Percentiles rank a stretch among this genome's conserved stretches.
These are phyloP conservation scores for Torymus tubicola DNA, from an alignment of 2,888 invertebrate genomes.

Conservation along the genomic window DNA sequence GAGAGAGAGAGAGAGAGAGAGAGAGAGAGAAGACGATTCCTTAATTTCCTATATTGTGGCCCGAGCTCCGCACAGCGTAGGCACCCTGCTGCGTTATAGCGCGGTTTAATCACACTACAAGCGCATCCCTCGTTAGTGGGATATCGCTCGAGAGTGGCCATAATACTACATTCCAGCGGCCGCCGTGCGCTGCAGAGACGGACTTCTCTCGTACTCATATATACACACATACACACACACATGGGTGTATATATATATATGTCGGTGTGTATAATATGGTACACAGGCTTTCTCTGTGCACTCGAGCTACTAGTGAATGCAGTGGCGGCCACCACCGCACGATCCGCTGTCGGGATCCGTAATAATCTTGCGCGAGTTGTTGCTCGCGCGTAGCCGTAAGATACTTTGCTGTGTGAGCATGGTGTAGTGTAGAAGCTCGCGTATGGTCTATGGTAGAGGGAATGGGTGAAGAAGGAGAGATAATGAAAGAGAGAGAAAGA, in stretches of 20 bases:
- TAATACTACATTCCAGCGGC: slow-evolving; percentile 72
- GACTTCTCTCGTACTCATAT: slow-evolving; percentile 18
- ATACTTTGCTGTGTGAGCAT: slow-evolving; percentile 8
- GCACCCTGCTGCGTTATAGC: slow-evolving; percentile 74
- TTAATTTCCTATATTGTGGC: slow-evolving; percentile 71
- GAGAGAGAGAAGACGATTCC: slow-evolving; percentile 63
- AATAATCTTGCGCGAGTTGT: slow-evolving; percentile 63
- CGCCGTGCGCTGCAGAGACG: slow-evolving; percentile 57
- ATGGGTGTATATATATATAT: background rate
- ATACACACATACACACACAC: background rate
- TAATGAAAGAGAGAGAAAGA: background rate
- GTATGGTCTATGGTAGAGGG: too few species aligned
- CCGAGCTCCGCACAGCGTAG: slow-evolving; percentile 61
- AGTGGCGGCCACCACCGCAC: background rate
- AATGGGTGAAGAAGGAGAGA: too few species aligned
- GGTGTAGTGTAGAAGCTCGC: background rate
- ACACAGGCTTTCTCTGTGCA: slow-evolving; percentile 32
- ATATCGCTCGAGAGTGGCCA: slow-evolving; percentile 66
- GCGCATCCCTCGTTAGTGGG: slow-evolving; percentile 76
- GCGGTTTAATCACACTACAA: slow-evolving; percentile 75
- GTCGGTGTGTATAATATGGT: too few species aligned
- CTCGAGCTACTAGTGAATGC: slow-evolving; percentile 50
- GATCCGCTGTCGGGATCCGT: slow-evolving; percentile 55
- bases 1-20: too few species aligned
- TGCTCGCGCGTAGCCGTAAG: slow-evolving; percentile 28